These are phyloP conservation scores for Aphelocoma californica DNA, from an alignment of 2,797 vertebrate genomes.

Conservation along the genomic window DNA sequence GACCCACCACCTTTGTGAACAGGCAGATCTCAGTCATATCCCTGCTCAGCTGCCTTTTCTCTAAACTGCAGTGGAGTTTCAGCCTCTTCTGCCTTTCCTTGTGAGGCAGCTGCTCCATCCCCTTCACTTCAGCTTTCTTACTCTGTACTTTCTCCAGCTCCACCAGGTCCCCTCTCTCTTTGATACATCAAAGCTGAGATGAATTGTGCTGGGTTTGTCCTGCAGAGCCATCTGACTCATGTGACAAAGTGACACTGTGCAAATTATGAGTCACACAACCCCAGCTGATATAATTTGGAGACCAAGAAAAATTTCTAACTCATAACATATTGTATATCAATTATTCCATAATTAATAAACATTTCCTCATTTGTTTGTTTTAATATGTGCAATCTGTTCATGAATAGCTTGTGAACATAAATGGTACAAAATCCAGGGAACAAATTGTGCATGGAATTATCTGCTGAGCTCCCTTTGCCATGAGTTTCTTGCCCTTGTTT, in stretches of 20 bases:
- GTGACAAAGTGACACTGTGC: background rate
- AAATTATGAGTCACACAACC: background rate
- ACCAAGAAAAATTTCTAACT: background rate
- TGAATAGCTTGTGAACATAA: background rate
- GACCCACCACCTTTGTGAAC: background rate
- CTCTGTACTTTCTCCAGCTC: background rate
- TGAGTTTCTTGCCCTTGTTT: background rate
- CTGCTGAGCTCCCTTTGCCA: background rate
- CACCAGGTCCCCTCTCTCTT: background rate
- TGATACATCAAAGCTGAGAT: background rate
- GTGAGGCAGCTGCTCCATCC: background rate
- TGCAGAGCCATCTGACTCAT: background rate
- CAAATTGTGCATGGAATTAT: background rate
- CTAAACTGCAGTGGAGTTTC: background rate
- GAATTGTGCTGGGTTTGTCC: background rate
- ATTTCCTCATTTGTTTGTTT: background rate
- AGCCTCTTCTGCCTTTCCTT: background rate
- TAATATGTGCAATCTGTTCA: conserved; percentile 19
- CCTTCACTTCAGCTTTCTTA: background rate
- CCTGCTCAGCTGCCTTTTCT: background rate
- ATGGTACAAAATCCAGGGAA: background rate
- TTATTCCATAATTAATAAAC: background rate
- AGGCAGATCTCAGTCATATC: background rate
- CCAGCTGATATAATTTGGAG: background rate
- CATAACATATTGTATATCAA: background rate